Base-by-base conservation (phyloP, 2,888 invertebrate genomes). In the Tiliacea aurago region DNA sequence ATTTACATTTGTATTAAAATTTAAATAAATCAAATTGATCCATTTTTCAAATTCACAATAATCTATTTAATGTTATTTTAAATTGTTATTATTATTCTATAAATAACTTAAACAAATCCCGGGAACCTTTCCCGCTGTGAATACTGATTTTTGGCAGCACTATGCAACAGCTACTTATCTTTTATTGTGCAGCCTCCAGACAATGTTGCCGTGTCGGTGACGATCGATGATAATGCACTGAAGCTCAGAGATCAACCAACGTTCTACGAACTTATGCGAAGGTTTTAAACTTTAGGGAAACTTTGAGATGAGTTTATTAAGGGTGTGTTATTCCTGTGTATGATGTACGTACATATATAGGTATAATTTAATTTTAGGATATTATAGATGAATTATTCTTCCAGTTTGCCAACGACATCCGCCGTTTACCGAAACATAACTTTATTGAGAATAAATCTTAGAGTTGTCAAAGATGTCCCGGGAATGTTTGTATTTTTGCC, bases 181-280 rank as follows among this genome's bases (percentile, higher is more conserved):
- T 95, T 95, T 95, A 95, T 92, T 94, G 93, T 92, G 87, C 88
- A 86, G 81, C 81, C 82, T 86, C 89, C 81, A 88, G 87, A 88
- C 89, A 89, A 87, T 84, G 85, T 84, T 69, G 76, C 88, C 85
- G 84, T 84, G 86, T 85, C 53, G 74, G 78, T 83, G 80, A 85
- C 91, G 93, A 94, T 95, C 94, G 94, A 95, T 94, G 91, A 90
- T 91, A 92, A 92, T 93, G 92, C 91, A 93, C 84, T 84, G 72
- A 74, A 75, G 58, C 76, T 73, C 51, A 64, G 73, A 83, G 83
- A 86, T 79, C 81, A 84, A 82, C 64, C 81, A 84, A 82, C 64
- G 69, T 76, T 73, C 70, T 67, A 15, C 18, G 5, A 80, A 71
- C 47, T 58, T 53, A 47, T 33, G 20, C 56, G 28, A 66, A 64